phyloP scores from a whole-genome alignment of 2,888 invertebrate species.

The Cephus nigrinus region DNA sequence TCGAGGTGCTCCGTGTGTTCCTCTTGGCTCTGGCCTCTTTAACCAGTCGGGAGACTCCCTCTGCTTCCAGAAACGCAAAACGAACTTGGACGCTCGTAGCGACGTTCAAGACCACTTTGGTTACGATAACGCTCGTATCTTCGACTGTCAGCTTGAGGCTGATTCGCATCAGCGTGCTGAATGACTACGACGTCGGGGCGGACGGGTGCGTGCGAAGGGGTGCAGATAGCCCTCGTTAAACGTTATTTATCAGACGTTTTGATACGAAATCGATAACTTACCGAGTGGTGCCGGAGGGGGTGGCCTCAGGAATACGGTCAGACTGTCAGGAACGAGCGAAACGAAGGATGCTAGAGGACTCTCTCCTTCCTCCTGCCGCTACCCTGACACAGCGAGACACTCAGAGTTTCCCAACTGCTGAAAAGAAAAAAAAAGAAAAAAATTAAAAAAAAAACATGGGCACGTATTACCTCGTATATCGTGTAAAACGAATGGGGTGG shows the following conservation, averaged over 20 bases:
- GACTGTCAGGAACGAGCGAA: conserved; percentile 1
- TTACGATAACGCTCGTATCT: not conserved
- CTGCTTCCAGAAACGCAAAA: not conserved
- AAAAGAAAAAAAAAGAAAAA: conserved; percentile 11
- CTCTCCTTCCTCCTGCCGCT: not conserved
- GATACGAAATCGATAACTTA: conserved; percentile 30
- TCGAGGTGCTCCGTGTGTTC: not conserved
- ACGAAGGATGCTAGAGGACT: not conserved
- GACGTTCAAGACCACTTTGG: not conserved
- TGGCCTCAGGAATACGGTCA: conserved; percentile 5
- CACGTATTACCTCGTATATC: not conserved
- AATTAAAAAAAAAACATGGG: not conserved
- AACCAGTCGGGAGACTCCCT: not conserved
- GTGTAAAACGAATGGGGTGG: not conserved
- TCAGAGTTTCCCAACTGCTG: conserved; percentile 7
- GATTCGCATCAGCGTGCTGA: not conserved
- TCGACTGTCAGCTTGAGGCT: conserved; percentile 1
- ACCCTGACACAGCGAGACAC: not conserved
- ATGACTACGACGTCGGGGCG: not conserved
- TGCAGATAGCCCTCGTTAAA: conserved; percentile 28
- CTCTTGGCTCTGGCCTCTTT: not conserved
- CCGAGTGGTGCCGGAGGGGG: not conserved
- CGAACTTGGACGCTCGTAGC: not conserved
- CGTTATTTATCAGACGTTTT: conserved; percentile 32
- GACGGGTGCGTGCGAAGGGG: not conserved